Conservation (phyloP, 2,888 invertebrate genomes). For the Syrista parreyssii region DNA sequence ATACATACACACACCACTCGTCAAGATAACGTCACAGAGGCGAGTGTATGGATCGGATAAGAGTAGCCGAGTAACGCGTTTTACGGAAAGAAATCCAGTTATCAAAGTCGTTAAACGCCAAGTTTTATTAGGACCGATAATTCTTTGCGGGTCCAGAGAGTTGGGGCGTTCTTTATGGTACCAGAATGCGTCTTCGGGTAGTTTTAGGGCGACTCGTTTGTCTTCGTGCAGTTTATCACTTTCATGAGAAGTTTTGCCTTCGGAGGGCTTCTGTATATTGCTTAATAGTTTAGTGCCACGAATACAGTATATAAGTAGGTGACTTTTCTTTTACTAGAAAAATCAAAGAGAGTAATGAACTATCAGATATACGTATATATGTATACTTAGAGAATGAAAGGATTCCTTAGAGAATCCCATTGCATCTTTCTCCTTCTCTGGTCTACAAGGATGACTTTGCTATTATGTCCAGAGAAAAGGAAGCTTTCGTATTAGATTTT, state of each 20-base stretch:
- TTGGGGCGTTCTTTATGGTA: conserved; percentile 4
- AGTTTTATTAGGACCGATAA: conserved; percentile 29
- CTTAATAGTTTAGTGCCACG: background rate
- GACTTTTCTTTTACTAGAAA: background rate
- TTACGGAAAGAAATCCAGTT: conserved; percentile 15
- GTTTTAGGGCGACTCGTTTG: conserved; percentile 42
- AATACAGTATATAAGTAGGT: background rate
- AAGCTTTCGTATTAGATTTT: conserved; percentile 4
- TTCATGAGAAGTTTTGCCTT: background rate
- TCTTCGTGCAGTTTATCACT: conserved; percentile 45
- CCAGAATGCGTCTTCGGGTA: conserved; percentile 17
- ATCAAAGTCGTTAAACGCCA: conserved; percentile 26
- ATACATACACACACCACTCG: background rate
- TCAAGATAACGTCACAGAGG: background rate
- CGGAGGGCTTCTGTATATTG: background rate
- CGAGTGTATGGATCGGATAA: background rate
- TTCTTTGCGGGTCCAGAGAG: conserved; percentile 21
- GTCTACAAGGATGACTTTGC: background rate
- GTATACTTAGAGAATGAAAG: background rate
- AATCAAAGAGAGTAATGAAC: background rate
- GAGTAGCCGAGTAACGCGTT: conserved; percentile 6
- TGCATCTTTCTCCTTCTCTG: background rate
- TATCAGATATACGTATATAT: background rate
- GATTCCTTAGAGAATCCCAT: background rate
- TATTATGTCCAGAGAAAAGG: background rate